Conservation (phyloP, 2,113 vertebrate genomes). For the Eulacestoma nigropectus region DNA sequence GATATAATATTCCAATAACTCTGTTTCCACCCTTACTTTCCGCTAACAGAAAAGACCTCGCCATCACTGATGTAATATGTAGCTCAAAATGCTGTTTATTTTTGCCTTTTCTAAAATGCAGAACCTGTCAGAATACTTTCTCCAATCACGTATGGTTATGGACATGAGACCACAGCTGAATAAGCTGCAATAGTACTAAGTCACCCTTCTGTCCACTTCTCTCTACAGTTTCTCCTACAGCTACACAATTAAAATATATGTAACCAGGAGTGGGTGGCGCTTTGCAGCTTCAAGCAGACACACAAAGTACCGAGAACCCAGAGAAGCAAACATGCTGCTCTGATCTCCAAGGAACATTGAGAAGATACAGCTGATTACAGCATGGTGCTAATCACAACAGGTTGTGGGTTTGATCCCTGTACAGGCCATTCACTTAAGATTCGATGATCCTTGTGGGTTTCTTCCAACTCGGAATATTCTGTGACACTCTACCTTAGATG, state of each 20-base stretch:
- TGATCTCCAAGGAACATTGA: not conserved
- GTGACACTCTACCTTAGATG: not conserved
- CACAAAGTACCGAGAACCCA: not conserved
- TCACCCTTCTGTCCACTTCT: not conserved
- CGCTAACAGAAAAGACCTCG: rapidly evolving
- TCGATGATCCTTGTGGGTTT: not conserved
- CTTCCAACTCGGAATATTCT: not conserved
- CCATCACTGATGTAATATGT: not conserved
- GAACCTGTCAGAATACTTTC: not conserved
- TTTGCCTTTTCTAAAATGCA: not conserved
- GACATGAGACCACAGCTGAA: not conserved
- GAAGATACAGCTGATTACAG: not conserved
- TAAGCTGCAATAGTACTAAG: not conserved
- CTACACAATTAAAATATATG: not conserved
- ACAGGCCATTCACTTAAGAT: not conserved
- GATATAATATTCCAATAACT: not conserved
- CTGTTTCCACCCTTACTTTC: not conserved
- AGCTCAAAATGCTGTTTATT: not conserved
- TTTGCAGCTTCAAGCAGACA: not conserved
- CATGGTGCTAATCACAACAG: not conserved
- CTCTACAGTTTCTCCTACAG: not conserved
- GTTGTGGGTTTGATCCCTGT: not conserved
- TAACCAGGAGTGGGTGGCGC: not conserved
- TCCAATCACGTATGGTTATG: not conserved
- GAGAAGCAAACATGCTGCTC: not conserved